These are phyloP conservation scores for Lethenteron reissneri DNA, from an alignment of 2,113 vertebrate genomes.

Conservation along the genomic window DNA sequence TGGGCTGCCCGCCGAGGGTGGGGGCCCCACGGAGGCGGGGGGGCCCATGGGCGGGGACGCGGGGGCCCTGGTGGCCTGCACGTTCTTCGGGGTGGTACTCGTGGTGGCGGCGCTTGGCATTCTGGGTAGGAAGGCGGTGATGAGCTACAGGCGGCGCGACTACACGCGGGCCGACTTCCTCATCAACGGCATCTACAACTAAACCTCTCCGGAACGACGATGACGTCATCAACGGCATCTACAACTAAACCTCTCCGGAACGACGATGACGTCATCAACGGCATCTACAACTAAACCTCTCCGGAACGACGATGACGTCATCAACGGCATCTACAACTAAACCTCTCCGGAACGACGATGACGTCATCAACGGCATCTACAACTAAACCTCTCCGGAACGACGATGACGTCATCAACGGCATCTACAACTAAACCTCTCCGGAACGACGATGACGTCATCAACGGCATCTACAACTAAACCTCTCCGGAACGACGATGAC, in stretches of 20 bases:
- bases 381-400: too few relatives aligned
- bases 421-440: too few relatives aligned
- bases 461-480: too few relatives aligned
- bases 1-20: neutral
- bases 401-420: too few relatives aligned
- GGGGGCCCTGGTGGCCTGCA: neutral
- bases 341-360: neutral
- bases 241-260: too few relatives aligned
- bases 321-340: neutral
- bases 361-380: neutral
- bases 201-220: neutral
- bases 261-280: neutral
- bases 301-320: neutral
- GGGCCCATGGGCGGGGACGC: neutral
- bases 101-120: neutral
- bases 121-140: neutral
- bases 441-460: too few relatives aligned
- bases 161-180: neutral
- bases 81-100: neutral
- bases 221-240: neutral
- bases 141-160: neutral
- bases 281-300: neutral
- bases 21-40: neutral
- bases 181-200: conserved; percentile 1
- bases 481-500: neutral